phyloP scores from a whole-genome alignment of 92 coral and sea anemone genomes.

The Actinernus sp. region DNA sequence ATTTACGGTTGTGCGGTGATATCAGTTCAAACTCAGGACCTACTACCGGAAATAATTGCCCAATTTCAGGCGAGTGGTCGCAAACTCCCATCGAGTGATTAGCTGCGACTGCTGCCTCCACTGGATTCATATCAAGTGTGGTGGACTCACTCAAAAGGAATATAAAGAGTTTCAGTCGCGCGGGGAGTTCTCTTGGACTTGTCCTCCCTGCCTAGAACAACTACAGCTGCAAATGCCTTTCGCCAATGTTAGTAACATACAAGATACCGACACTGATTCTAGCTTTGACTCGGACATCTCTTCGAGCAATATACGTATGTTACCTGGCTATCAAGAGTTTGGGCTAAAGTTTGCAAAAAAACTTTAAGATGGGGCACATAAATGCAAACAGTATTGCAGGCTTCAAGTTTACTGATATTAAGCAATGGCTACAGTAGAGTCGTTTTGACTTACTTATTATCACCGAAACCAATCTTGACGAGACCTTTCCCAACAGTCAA shows the following conservation, averaged over 20 bases:
- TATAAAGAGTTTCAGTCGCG: not conserved
- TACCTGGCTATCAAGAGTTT: slow-evolving; percentile 17
- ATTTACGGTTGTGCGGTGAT: slow-evolving; percentile 11
- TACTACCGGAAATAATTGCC: not conserved
- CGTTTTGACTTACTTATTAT: slow-evolving; percentile 1
- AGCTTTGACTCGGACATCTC: not conserved
- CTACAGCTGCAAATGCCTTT: slow-evolving; percentile 12
- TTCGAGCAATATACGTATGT: not conserved
- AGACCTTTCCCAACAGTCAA: not conserved
- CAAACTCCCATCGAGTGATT: slow-evolving; percentile 4
- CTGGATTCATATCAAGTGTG: slow-evolving; percentile 23
- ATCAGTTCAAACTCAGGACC: slow-evolving; percentile 9
- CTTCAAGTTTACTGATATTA: no score
- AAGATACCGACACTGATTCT: not conserved
- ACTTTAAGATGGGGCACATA: slow-evolving; percentile 11
- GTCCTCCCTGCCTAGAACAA: slow-evolving; percentile 1
- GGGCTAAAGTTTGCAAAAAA: slow-evolving; percentile 7
- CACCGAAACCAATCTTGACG: slow-evolving; percentile 2
- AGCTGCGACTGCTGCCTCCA: not conserved
- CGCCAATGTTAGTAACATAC: not conserved
- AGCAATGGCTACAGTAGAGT: slow-evolving; percentile 2
- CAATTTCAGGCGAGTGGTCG: not conserved
- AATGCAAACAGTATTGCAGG: no score
- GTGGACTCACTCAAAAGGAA: not conserved
- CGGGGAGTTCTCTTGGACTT: slow-evolving; percentile 4